These are phyloP conservation scores for Holothuria glaberrima DNA, from an alignment of 35 echinoderm and acorn worm genomes.

Conservation along the genomic window DNA sequence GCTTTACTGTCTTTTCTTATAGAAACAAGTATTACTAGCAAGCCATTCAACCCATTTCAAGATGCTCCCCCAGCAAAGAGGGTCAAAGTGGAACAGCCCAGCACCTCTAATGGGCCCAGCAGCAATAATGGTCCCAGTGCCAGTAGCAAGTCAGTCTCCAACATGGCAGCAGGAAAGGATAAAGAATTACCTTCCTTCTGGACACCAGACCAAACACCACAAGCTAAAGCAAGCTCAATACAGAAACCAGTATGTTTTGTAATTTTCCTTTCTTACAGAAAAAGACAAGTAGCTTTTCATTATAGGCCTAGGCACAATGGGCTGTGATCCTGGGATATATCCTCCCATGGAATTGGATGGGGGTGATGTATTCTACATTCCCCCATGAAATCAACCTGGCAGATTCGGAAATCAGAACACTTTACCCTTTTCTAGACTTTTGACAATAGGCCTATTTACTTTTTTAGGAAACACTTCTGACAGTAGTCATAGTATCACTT, in stretches of 20 bases:
- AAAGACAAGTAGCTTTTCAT: too few relatives aligned
- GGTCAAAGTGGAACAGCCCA: constrained; percentile 63
- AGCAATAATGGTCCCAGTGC: constrained; percentile 27
- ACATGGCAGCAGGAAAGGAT: constrained; percentile 28
- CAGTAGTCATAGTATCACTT: too few relatives aligned
- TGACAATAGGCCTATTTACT: too few relatives aligned
- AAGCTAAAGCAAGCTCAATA: constrained; percentile 80
- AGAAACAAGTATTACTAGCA: constrained; percentile 90
- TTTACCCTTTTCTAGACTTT: too few relatives aligned
- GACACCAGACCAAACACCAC: constrained; percentile 91
- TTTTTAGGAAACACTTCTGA: too few relatives aligned
- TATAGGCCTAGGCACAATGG: too few relatives aligned
- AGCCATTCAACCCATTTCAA: constrained; percentile 78
- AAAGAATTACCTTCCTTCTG: constrained; percentile 91
- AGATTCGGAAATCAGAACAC: too few relatives aligned
- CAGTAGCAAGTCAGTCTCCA: neutral
- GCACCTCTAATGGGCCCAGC: constrained; percentile 3
- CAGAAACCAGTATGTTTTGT: constrained; percentile 86
- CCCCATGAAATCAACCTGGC: too few relatives aligned
- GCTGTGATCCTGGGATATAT: too few relatives aligned
- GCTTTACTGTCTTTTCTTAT: neutral
- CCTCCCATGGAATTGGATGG: neutral
- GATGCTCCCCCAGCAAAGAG: constrained; percentile 71
- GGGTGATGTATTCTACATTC: too few relatives aligned
- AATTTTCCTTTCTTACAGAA: too few relatives aligned